phyloP scores from a whole-genome alignment of 2,113 vertebrate genomes.

The Rhinichthys klamathensis region DNA sequence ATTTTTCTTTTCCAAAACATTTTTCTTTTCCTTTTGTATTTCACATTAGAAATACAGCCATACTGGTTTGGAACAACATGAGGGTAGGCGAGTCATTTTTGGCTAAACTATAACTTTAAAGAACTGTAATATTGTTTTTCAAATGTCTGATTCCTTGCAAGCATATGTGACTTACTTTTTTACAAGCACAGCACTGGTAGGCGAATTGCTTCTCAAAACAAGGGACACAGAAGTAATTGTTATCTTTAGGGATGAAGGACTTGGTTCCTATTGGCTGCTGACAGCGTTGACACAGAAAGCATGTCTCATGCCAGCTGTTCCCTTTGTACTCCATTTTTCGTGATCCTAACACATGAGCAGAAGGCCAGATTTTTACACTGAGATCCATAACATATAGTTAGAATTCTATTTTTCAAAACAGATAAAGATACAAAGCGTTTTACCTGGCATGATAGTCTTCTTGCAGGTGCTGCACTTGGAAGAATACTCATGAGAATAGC shows the following conservation, averaged over 20 bases:
- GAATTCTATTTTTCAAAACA: background rate
- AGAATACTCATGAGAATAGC: conserved; percentile 91
- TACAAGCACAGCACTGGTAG: conserved; percentile 89
- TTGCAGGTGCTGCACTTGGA: conserved; percentile 92
- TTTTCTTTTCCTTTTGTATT: background rate
- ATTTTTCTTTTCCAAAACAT: no score
- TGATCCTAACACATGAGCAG: conserved; percentile 79
- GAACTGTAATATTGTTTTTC: background rate
- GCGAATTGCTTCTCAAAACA: conserved; percentile 98
- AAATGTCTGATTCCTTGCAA: conserved; percentile 3
- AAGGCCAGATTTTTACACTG: background rate
- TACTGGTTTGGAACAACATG: background rate
- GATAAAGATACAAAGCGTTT: conserved; percentile 32
- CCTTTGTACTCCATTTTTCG: conserved; percentile 99
- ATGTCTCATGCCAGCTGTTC: conserved; percentile 98
- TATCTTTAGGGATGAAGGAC: conserved; percentile 97
- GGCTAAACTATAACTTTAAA: background rate
- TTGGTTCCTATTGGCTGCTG: conserved; percentile 97
- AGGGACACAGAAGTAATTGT: conserved; percentile 88
- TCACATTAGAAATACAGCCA: background rate
- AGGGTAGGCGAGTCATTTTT: background rate
- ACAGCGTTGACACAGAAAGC: conserved; percentile 92
- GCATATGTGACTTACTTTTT: conserved; percentile 83
- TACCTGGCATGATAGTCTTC: conserved; percentile 98
- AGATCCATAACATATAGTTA: no score